These are phyloP conservation scores for Syngnathus scovelli DNA, from an alignment of 2,113 vertebrate genomes.

Conservation along the genomic window DNA sequence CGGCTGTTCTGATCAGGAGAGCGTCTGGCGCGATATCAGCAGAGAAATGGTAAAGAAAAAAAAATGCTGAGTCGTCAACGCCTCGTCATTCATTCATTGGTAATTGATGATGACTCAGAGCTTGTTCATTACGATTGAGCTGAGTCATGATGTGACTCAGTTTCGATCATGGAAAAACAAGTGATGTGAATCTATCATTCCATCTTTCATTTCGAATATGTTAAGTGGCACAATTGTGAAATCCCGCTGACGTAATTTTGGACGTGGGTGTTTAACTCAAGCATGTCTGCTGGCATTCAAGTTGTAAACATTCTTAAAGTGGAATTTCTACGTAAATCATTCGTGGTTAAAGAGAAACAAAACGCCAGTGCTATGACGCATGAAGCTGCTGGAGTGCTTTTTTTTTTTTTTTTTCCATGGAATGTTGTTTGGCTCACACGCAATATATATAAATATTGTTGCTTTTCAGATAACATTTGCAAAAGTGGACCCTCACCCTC, in stretches of 20 bases:
- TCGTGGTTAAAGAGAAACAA: background rate
- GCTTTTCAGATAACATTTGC: constrained; percentile 72
- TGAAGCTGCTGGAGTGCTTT: background rate
- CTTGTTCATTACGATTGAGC: background rate
- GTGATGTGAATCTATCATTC: no score
- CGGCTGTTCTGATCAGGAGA: constrained; percentile 69
- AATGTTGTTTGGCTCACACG: background rate
- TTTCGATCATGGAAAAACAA: background rate
- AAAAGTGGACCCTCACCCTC: constrained; percentile 77
- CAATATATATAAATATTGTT: background rate
- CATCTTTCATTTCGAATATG: no score
- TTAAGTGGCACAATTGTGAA: background rate
- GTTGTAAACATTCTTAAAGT: background rate
- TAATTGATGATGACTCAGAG: background rate
- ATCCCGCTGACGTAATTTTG: background rate
- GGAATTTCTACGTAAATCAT: background rate
- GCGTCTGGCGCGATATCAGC: constrained; percentile 54
- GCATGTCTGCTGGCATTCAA: background rate
- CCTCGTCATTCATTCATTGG: background rate
- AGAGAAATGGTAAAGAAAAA: constrained; percentile 65
- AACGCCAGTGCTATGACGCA: background rate
- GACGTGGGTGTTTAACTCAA: background rate
- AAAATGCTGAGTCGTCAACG: background rate
- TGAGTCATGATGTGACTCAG: background rate
- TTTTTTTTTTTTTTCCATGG: background rate